These are phyloP conservation scores for Cataglyphis rosenhaueri DNA, from an alignment of 2,888 invertebrate genomes.

Conservation along the genomic window DNA sequence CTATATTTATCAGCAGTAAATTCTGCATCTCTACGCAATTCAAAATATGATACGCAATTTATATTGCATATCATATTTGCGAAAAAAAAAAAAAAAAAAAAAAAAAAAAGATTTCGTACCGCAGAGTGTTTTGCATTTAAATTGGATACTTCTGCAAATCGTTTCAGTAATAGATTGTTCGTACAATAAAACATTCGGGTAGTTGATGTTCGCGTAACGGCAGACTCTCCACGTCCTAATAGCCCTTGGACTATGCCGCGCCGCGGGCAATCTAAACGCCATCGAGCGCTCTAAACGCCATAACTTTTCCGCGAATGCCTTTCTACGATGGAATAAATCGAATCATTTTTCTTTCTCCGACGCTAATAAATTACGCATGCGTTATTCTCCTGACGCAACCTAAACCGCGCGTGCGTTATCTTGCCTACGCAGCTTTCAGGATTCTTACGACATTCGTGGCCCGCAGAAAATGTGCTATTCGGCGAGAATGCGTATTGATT, in stretches of 20 bases:
- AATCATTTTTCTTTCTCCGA: conserved; percentile 36
- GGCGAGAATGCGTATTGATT: conserved; percentile 78
- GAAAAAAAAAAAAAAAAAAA: conserved; percentile 13
- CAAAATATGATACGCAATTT: conserved; percentile 3
- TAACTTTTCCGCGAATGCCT: conserved; percentile 49
- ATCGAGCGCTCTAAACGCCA: conserved; percentile 38
- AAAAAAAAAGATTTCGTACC: background rate
- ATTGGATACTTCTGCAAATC: conserved; percentile 49
- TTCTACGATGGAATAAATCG: conserved; percentile 35
- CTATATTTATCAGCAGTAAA: background rate
- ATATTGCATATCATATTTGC: conserved; percentile 20
- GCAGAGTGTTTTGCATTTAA: conserved; percentile 46
- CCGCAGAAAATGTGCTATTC: background rate
- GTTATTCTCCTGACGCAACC: conserved; percentile 58
- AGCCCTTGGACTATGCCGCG: conserved; percentile 38
- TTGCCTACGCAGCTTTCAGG: conserved; percentile 60
- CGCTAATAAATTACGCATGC: conserved; percentile 38
- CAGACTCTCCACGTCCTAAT: conserved; percentile 44
- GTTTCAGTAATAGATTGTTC: conserved; percentile 48
- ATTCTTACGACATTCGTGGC: conserved; percentile 36
- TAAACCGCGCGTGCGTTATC: conserved; percentile 57
- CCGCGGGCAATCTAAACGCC: conserved; percentile 38
- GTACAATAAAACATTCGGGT: conserved; percentile 48
- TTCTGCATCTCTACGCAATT: background rate
- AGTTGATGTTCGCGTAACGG: conserved; percentile 52